Evolutionary conservation across 2,797 vertebrate species (phyloP).

Genomic region (Numenius phaeopus): DNA sequence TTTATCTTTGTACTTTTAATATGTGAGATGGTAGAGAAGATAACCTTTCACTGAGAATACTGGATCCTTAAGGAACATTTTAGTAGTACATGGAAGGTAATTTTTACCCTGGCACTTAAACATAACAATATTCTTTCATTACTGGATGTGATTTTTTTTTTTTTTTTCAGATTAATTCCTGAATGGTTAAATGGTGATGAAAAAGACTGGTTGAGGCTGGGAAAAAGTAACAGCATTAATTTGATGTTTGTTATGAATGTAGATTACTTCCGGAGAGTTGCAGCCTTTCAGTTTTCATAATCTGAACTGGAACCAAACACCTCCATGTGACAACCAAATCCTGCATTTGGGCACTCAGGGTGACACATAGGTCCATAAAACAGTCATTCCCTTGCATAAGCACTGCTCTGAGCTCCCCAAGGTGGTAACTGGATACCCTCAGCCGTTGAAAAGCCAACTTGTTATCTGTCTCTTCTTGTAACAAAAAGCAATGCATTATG

Average conservation of each 20-base stretch:
- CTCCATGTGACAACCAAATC: not conserved
- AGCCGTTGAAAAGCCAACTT: constrained; percentile 5
- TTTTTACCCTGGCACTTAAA: not conserved
- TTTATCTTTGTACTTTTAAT: not conserved
- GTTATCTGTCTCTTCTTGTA: not conserved
- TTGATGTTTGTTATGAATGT: not conserved
- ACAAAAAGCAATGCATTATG: not conserved
- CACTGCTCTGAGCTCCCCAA: not conserved
- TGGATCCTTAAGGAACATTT: not conserved
- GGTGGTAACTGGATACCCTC: not conserved
- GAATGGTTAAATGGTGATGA: not conserved
- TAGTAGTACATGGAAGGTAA: not conserved
- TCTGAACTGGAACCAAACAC: not conserved
- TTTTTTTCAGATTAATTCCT: not conserved
- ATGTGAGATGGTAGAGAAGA: not conserved
- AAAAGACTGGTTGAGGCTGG: not conserved
- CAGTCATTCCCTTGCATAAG: not conserved
- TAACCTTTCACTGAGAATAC: not conserved
- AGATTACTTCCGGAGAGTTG: not conserved
- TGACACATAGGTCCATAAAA: not conserved
- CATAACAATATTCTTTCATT: not conserved
- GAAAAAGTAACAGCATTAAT: not conserved
- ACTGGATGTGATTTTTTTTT: not conserved
- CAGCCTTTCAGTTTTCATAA: constrained; percentile 1
- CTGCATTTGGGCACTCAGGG: not conserved